phyloP scores from a whole-genome alignment of 2,888 invertebrate species.

The Sesia bembeciformis region DNA sequence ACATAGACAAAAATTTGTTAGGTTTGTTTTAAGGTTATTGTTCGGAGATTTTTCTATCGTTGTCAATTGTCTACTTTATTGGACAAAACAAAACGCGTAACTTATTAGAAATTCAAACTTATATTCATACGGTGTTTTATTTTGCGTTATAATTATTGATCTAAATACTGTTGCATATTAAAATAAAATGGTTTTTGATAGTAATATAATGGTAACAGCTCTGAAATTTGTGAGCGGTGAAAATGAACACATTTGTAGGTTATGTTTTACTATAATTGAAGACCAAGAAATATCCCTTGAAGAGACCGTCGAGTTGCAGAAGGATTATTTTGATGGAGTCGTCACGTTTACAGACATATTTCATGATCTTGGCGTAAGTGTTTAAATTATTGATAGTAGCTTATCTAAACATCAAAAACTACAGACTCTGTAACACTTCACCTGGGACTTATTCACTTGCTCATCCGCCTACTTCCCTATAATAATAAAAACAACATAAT shows the following conservation, averaged over 20 bases:
- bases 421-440: too few relatives aligned
- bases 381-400: not conserved
- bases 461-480: too few relatives aligned
- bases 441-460: too few relatives aligned
- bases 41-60: too few relatives aligned
- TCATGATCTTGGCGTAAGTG: not conserved
- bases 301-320: conserved; percentile 27
- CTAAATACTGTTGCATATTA: not conserved
- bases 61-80: too few relatives aligned
- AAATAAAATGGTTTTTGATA: conserved; percentile 20
- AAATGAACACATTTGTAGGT: conserved; percentile 44
- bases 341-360: conserved; percentile 40
- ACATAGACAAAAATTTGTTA: too few relatives aligned
- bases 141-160: not conserved
- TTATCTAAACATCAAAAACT: not conserved
- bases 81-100: too few relatives aligned
- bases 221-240: conserved; percentile 40
- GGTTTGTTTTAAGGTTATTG: too few relatives aligned
- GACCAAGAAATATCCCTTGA: conserved; percentile 27
- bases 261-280: conserved; percentile 43
- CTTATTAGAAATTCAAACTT: too few relatives aligned
- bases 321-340: conserved; percentile 27
- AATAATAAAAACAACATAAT: too few relatives aligned
- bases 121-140: too few relatives aligned
- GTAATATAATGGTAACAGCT: conserved; percentile 18